Evolutionary conservation across 2,797 vertebrate species (phyloP).

Genomic region (Chloroceryle amazona): DNA sequence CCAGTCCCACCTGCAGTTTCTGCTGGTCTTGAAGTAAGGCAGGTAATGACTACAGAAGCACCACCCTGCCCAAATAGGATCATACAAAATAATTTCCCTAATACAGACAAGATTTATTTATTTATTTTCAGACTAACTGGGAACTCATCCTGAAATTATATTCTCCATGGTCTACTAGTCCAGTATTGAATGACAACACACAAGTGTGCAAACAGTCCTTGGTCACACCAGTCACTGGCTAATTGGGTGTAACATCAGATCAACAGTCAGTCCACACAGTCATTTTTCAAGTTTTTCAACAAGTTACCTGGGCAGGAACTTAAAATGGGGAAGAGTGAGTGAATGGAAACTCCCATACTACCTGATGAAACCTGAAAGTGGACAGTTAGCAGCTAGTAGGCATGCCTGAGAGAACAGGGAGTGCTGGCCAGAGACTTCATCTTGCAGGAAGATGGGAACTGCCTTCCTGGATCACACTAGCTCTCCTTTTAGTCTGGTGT

Average conservation of each 20-base stretch:
- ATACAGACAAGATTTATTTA: not conserved
- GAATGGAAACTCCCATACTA: not conserved
- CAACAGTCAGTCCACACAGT: not conserved
- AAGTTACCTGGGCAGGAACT: not conserved
- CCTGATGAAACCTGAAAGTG: rapidly evolving
- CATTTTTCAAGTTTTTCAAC: not conserved
- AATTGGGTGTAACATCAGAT: not conserved
- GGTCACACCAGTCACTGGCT: not conserved
- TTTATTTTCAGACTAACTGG: not conserved
- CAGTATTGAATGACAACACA: not conserved
- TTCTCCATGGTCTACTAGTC: not conserved
- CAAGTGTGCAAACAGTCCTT: not conserved
- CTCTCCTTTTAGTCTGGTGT: not conserved
- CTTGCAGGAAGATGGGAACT: not conserved
- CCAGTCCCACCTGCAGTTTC: not conserved
- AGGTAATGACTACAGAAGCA: not conserved
- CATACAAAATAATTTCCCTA: not conserved
- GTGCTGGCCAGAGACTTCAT: not conserved
- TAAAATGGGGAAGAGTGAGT: not conserved
- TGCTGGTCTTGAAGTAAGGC: not conserved
- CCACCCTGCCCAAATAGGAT: not conserved
- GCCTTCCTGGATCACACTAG: not conserved
- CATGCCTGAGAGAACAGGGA: not conserved
- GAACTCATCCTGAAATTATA: not conserved
- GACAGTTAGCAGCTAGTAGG: not conserved